These are phyloP conservation scores for Styela clava DNA, from an alignment of 23 tunicate species.

Conservation along the genomic window DNA sequence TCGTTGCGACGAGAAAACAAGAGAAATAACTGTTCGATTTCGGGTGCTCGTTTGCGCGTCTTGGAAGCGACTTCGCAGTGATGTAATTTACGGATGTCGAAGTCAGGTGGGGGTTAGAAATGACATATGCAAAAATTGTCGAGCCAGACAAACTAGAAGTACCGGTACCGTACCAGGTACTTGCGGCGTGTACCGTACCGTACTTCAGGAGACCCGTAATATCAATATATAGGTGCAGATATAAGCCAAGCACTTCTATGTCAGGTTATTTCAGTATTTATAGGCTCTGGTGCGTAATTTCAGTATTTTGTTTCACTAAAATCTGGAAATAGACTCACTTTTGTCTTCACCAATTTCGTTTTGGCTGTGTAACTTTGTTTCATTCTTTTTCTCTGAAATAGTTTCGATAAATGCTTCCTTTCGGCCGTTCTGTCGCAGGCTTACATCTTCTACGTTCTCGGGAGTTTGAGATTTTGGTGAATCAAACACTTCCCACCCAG, in stretches of 20 bases:
- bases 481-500: neutral
- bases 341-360: neutral
- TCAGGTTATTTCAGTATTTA: neutral
- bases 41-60: too few species aligned
- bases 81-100: too few species aligned
- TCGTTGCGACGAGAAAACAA: too few species aligned
- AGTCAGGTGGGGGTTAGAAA: too few species aligned
- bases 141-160: too few species aligned
- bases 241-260: neutral
- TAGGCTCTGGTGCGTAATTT: too few species aligned
- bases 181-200: neutral
- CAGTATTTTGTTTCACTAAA: too few species aligned
- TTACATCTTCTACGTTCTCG: neutral
- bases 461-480: neutral
- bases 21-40: too few species aligned
- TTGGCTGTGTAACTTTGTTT: neutral
- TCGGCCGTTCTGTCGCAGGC: neutral
- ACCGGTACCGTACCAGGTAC: neutral
- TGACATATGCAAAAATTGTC: too few species aligned
- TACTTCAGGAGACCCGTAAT: neutral
- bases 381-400: neutral
- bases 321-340: neutral
- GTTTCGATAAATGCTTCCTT: neutral
- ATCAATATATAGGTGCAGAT: neutral
- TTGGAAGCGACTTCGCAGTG: too few species aligned